phyloP scores from a whole-genome alignment of 2,888 invertebrate species.

The Lasioglossum zephyrum region DNA sequence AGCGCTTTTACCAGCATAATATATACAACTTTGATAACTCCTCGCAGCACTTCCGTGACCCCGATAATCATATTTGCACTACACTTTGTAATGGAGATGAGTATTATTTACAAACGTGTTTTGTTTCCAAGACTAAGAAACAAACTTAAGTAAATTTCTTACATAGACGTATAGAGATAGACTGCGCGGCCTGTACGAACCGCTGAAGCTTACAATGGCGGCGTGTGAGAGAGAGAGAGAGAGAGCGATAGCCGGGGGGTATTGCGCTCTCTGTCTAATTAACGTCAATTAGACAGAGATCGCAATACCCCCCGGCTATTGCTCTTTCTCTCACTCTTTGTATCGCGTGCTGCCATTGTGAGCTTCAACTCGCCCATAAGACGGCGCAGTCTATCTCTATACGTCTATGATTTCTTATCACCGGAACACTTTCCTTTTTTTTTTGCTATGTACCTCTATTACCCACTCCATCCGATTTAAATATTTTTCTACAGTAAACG shows the following conservation, averaged over 20 bases:
- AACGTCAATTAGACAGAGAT: too few relatives aligned
- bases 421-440: conserved; percentile 25
- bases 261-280: too few relatives aligned
- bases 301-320: too few relatives aligned
- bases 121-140: conserved; percentile 12
- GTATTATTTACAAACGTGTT: conserved; percentile 65
- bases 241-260: too few relatives aligned
- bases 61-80: conserved; percentile 33
- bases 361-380: too few relatives aligned
- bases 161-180: too few relatives aligned
- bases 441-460: conserved; percentile 20
- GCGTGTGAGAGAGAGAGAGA: too few relatives aligned
- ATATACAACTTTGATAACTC: conserved; percentile 51
- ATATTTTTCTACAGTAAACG: conserved; percentile 67
- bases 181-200: too few relatives aligned
- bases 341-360: too few relatives aligned
- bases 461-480: conserved; percentile 30
- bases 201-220: too few relatives aligned
- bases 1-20: conserved; percentile 18
- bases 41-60: conserved; percentile 16
- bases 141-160: conserved; percentile 44
- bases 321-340: too few relatives aligned
- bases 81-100: conserved; percentile 27
- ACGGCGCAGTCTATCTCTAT: too few relatives aligned
- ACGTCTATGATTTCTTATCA: conserved; percentile 48